Conservation (phyloP, 2,888 invertebrate species). For the Cenopis cana region DNA sequence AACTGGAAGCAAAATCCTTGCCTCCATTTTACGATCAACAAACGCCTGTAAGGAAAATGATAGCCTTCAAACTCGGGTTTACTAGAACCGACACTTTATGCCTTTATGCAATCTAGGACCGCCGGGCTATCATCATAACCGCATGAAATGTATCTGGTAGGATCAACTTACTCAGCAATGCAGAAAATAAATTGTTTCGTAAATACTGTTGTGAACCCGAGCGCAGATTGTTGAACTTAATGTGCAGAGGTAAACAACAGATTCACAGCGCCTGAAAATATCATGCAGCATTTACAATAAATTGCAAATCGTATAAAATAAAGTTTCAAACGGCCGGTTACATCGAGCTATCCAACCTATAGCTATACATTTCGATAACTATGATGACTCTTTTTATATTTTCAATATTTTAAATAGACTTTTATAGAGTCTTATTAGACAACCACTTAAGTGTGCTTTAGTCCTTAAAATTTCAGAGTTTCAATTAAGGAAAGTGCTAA, state of each 20-base stretch:
- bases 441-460: background rate
- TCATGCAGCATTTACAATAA: background rate
- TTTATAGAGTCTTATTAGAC: background rate
- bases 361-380: no score
- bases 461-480: constrained; percentile 18
- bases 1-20: background rate
- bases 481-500: constrained; percentile 18
- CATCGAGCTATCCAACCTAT: background rate
- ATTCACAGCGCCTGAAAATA: constrained; percentile 12
- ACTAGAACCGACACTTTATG: constrained; percentile 32
- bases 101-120: constrained; percentile 25
- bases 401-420: background rate
- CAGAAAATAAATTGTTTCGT: constrained; percentile 16
- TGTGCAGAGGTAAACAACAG: constrained; percentile 1
- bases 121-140: constrained; percentile 13
- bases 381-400: no score
- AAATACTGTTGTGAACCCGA: constrained; percentile 11
- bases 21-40: constrained; percentile 18
- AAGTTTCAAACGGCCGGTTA: background rate
- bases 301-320: background rate
- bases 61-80: constrained; percentile 21
- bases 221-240: constrained; percentile 4
- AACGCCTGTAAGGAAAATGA: constrained; percentile 28
- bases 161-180: constrained; percentile 28
- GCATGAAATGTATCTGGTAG: constrained; percentile 21